A percentile compares a stretch with the other conserved stretches of the same genome.
These are phyloP conservation scores for Rhagium mordax DNA, from an alignment of 2,888 invertebrate species.

Conservation along the genomic window DNA sequence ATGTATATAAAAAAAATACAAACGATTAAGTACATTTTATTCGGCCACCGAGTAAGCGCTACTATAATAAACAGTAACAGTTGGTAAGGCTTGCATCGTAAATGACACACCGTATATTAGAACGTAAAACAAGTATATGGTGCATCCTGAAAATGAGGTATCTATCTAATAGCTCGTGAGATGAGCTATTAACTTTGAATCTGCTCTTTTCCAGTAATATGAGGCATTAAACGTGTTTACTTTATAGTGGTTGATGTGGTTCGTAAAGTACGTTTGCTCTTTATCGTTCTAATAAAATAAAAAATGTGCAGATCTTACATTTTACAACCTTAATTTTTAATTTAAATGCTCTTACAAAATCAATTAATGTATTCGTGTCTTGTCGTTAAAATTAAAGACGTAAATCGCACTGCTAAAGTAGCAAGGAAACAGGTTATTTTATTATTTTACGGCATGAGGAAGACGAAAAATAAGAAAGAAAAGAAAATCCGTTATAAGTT, in stretches of 20 bases:
- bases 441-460: not conserved
- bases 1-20: not conserved
- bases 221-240: constrained; percentile 54
- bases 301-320: not conserved
- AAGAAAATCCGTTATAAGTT: not conserved
- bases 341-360: constrained; percentile 10
- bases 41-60: not conserved
- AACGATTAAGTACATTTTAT: not conserved
- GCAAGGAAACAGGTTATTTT: not conserved
- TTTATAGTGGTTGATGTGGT: constrained; percentile 36
- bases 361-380: not conserved
- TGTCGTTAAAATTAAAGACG: constrained; percentile 5
- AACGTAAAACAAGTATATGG: constrained; percentile 33
- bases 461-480: not conserved
- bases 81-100: constrained; percentile 7
- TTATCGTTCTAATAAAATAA: constrained; percentile 39
- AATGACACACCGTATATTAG: constrained; percentile 29
- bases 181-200: constrained; percentile 58
- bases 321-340: constrained; percentile 20
- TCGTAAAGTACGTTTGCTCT: constrained; percentile 39
- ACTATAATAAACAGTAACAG: constrained; percentile 2
- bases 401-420: not conserved
- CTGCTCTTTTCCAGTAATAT: constrained; percentile 51
- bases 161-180: constrained; percentile 55
- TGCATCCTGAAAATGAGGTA: constrained; percentile 42